Evolutionary conservation across 2,888 invertebrate genomes (phyloP).

Genomic region (Phorcus lineatus): DNA sequence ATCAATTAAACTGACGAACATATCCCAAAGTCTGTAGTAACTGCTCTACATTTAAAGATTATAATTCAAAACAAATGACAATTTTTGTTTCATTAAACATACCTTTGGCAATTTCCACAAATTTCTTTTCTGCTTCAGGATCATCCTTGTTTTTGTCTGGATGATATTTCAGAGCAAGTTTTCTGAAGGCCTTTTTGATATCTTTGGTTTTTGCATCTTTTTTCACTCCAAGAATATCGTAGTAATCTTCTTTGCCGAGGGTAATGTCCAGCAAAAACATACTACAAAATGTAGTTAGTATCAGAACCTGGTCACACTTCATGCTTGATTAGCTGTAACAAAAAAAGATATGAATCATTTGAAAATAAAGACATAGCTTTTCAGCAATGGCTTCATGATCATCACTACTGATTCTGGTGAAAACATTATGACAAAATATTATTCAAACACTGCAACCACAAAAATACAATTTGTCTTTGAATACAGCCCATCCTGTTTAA

Average conservation of each 20-base stretch:
- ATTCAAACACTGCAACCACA: no score
- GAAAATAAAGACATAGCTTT: background rate
- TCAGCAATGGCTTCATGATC: no score
- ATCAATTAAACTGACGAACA: no score
- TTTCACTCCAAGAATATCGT: constrained; percentile 77
- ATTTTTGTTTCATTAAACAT: constrained; percentile 9
- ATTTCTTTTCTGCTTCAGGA: constrained; percentile 77
- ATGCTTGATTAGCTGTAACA: constrained; percentile 34
- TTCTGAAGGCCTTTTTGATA: constrained; percentile 78
- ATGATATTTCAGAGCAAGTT: constrained; percentile 78
- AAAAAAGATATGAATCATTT: background rate
- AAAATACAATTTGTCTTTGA: no score
- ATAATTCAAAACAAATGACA: background rate
- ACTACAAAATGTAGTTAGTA: constrained; percentile 53
- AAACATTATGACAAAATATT: no score
- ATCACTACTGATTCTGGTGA: no score
- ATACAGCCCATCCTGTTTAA: no score
- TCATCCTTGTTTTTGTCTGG: constrained; percentile 77
- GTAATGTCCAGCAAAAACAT: constrained; percentile 44
- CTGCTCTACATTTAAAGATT: no score
- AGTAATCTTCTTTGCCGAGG: constrained; percentile 75
- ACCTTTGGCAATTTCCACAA: constrained; percentile 78
- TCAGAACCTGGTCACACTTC: constrained; percentile 55
- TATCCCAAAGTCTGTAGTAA: no score
- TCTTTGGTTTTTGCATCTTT: constrained; percentile 76